Percentiles rank a stretch among this genome's conserved stretches.
Evolutionary conservation across 2,113 vertebrate genomes (phyloP).

Genomic region (Microtus oregoni): DNA sequence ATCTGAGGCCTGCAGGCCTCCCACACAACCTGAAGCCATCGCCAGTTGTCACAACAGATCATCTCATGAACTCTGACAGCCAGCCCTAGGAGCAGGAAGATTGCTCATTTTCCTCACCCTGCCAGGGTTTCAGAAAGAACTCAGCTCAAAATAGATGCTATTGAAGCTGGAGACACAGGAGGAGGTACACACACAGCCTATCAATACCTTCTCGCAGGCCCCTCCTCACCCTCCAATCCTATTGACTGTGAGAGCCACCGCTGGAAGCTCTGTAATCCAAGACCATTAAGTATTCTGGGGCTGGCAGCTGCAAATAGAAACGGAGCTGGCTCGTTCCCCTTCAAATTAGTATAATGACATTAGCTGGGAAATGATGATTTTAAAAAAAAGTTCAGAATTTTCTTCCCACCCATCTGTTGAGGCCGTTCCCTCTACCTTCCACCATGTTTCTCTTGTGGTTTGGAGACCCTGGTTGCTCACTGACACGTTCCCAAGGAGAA

Average conservation of each 20-base stretch:
- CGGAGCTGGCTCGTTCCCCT: slow-evolving; percentile 63
- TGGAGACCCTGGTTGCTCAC: not conserved
- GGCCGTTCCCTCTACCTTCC: slow-evolving; percentile 34
- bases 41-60: slow-evolving; percentile 70
- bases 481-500: not conserved
- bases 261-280: slow-evolving; percentile 73
- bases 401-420: slow-evolving; percentile 67
- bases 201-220: slow-evolving; percentile 50
- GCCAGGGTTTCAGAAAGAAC: slow-evolving; percentile 62
- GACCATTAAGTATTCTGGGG: slow-evolving; percentile 76
- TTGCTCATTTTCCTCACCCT: slow-evolving; percentile 73
- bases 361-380: slow-evolving; percentile 65
- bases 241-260: slow-evolving; percentile 56
- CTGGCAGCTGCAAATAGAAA: slow-evolving; percentile 80
- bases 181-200: slow-evolving; percentile 52
- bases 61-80: slow-evolving; percentile 55
- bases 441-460: slow-evolving; percentile 60
- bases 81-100: slow-evolving; percentile 69
- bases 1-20: not conserved
- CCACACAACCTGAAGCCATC: slow-evolving; percentile 67
- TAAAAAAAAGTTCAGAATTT: slow-evolving; percentile 73
- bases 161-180: slow-evolving; percentile 69
- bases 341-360: slow-evolving; percentile 79
- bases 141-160: slow-evolving; percentile 77
- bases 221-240: slow-evolving; percentile 51